A percentile compares a stretch with the other conserved stretches of the same genome.
Conservation (phyloP, 2,888 invertebrate genomes). For the Antheraea yamamai region DNA sequence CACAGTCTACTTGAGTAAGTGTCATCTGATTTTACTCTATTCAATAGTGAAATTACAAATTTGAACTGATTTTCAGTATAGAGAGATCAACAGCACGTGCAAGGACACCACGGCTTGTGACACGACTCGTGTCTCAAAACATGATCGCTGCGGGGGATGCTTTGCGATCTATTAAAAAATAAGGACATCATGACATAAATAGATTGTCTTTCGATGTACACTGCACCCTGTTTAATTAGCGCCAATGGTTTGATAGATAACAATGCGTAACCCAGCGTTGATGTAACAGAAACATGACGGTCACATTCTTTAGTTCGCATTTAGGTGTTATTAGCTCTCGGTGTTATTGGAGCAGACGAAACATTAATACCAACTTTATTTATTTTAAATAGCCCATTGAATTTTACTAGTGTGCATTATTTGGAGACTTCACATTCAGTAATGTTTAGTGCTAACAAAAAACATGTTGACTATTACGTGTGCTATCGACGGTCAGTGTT, state of each 20-base stretch:
- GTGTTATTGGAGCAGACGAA: constrained; percentile 41
- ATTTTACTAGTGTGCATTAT: constrained; percentile 45
- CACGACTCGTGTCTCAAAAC: constrained; percentile 71
- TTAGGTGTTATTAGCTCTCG: constrained; percentile 71
- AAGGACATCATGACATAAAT: constrained; percentile 81
- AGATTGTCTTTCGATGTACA: constrained; percentile 70
- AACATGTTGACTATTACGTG: constrained; percentile 80
- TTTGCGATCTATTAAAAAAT: constrained; percentile 80
- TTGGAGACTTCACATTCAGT: constrained; percentile 54
- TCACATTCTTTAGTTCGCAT: constrained; percentile 74
- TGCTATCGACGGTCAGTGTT: constrained; percentile 69
- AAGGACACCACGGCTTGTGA: constrained; percentile 66
- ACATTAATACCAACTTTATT: constrained; percentile 34
- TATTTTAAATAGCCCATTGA: constrained; percentile 34
- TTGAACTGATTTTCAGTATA: constrained; percentile 1
- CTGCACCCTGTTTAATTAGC: constrained; percentile 58
- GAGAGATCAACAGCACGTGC: constrained; percentile 63
- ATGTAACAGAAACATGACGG: constrained; percentile 81
- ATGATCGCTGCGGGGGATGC: constrained; percentile 78
- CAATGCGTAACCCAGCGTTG: constrained; percentile 63
- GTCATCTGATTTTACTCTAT: constrained; percentile 60
- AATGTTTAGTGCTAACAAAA: constrained; percentile 69
- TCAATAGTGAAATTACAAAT: constrained; percentile 27
- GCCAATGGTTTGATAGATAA: constrained; percentile 57
- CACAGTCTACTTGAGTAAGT: constrained; percentile 59